Base-by-base conservation (phyloP, 1,140 invertebrate species). In the Diabrotica undecimpunctata region DNA sequence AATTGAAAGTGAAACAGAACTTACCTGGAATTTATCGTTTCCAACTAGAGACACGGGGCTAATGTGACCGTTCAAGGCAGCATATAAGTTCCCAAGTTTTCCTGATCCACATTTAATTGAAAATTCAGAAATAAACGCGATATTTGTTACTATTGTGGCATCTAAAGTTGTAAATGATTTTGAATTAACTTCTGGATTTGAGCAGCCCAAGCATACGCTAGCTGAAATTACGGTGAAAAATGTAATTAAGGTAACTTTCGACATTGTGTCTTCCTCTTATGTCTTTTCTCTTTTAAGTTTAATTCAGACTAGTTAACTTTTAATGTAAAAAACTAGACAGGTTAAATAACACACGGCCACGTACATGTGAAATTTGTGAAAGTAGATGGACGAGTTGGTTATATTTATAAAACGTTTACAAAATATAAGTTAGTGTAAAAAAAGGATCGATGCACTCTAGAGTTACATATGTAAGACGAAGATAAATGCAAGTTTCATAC, bases 121-220 rank as follows among this genome's bases (percentile, higher is more conserved):
- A 74, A 93, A 90, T 78, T 92, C 89, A 10, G 86, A 85, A 41
- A 92, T 88, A 77, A 90, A 91, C 0, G 90, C 92, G 66, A 93
- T 87, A 74, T 90, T 88, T 54, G 89, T 90, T 2, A 97, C 85
- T 65, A 96, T 88, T 54, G 94, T 96, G 6, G 91, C 92, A 85
- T 97, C 95, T 77, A 90, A 85, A 6, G 94, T 96, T 54, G 94
- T 94, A 80, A 96, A 97, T 0, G 88, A 84, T 13, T 81, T 85
- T 3, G 87, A 83, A 64, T 84, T 83, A 8, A 89, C 85, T 79
- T 89, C 13, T 72, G 88, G 81, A 79, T 88, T 83, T 72, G 80
- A 77, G 73, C 87, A 89, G 55, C 78, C 62, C 12, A 50, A 65
- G 54, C 70, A 66, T 2, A 46, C 2, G 41, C 41, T 46, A 46